Evolutionary conservation across 2,888 invertebrate species (phyloP).

Genomic region (Cheilosia vulpina): DNA sequence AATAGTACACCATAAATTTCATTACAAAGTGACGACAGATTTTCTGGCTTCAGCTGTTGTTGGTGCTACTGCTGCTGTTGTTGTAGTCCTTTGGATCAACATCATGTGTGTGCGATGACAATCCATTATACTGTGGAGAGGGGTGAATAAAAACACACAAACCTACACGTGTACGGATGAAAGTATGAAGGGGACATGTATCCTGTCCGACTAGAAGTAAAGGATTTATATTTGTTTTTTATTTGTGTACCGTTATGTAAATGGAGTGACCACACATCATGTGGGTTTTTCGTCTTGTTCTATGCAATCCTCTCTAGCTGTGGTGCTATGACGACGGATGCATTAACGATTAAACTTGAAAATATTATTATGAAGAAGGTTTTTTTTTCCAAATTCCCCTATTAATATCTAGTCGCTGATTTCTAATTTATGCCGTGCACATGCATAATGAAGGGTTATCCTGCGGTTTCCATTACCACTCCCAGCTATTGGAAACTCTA

Average conservation of each 20-base stretch:
- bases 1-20: slow-evolving; percentile 68
- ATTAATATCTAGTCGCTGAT: too few species aligned
- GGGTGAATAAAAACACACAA: neutral
- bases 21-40: slow-evolving; percentile 71
- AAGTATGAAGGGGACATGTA: neutral
- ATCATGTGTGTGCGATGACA: slow-evolving; percentile 59
- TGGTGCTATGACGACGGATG: neutral
- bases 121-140: slow-evolving; percentile 44
- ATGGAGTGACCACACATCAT: slow-evolving; percentile 10
- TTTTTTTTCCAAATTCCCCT: too few species aligned
- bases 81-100: slow-evolving; percentile 49
- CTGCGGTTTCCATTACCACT: too few species aligned
- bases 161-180: slow-evolving; percentile 4
- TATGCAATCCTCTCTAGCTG: neutral
- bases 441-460: too few species aligned
- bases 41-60: slow-evolving; percentile 58
- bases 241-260: neutral
- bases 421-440: too few species aligned
- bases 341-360: neutral
- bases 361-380: too few species aligned
- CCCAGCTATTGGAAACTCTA: too few species aligned
- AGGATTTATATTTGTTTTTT: slow-evolving; percentile 13
- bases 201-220: neutral
- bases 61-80: slow-evolving; percentile 6
- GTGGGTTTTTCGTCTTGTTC: neutral